phyloP scores from a whole-genome alignment of 2,113 vertebrate genomes.

The Paralichthys olivaceus region DNA sequence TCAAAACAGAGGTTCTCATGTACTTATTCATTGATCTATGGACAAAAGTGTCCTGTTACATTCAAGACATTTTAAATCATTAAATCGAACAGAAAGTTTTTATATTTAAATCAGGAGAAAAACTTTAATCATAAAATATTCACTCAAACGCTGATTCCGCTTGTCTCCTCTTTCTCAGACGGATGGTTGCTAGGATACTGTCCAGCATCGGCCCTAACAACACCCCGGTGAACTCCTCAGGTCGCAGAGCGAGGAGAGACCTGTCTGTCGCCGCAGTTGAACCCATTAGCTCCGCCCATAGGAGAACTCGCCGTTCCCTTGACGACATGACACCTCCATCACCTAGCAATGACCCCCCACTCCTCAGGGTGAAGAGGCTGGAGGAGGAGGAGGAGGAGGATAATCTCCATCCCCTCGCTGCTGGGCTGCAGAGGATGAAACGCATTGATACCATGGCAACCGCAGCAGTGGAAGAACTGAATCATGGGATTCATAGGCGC shows the following conservation, averaged over 20 bases:
- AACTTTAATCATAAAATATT: too few relatives aligned
- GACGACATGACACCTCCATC: conserved; percentile 57
- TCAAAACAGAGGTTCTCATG: too few relatives aligned
- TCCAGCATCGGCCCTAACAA: conserved; percentile 59
- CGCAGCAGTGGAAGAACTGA: conserved; percentile 38
- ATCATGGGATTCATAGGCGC: conserved; percentile 65
- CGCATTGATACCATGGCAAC: conserved; percentile 70
- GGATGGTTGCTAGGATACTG: conserved; percentile 77
- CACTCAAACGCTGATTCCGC: not conserved
- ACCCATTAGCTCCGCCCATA: conserved; percentile 44
- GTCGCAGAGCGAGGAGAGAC: conserved; percentile 66
- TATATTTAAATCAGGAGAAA: too few relatives aligned
- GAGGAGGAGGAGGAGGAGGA: conserved; percentile 66
- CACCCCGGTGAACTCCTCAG: conserved; percentile 26
- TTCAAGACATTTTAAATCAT: too few relatives aligned
- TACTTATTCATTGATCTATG: too few relatives aligned
- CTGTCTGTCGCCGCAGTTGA: conserved; percentile 32
- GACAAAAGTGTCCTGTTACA: too few relatives aligned
- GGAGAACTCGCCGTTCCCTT: conserved; percentile 78
- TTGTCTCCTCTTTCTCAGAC: conserved; percentile 53
- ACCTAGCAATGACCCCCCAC: conserved; percentile 67
- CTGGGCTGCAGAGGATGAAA: conserved; percentile 80
- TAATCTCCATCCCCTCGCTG: conserved; percentile 22
- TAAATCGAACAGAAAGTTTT: too few relatives aligned
- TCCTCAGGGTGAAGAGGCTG: conserved; percentile 83